Conservation (phyloP, 2,797 vertebrate species). For the Thripadectes ignobilis region DNA sequence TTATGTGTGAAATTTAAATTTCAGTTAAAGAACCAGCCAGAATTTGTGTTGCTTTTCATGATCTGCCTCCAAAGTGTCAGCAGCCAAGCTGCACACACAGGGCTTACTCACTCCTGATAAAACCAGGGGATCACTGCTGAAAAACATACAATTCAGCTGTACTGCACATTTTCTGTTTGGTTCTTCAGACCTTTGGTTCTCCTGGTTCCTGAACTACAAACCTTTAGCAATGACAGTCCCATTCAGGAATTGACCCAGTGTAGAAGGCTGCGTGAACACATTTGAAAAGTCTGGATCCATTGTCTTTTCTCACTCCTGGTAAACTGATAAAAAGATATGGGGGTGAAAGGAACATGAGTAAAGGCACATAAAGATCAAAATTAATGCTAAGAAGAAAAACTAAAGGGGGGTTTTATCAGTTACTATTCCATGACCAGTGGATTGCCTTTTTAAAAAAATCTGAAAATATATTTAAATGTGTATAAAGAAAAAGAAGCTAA, state of each 20-base stretch:
- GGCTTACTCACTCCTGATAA: not conserved
- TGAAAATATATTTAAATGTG: not conserved
- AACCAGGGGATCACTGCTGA: not conserved
- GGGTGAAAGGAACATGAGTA: not conserved
- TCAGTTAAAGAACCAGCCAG: not conserved
- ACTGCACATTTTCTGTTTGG: not conserved
- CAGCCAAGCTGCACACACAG: not conserved
- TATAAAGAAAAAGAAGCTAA: not conserved
- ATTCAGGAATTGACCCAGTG: not conserved
- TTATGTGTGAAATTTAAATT: not conserved
- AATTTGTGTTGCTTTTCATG: not conserved
- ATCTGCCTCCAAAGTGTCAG: not conserved
- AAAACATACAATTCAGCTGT: not conserved
- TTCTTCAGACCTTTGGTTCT: not conserved
- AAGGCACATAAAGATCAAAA: not conserved
- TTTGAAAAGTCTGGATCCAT: slow-evolving; percentile 65
- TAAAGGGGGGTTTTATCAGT: fast-evolving
- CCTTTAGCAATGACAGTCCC: slow-evolving; percentile 38
- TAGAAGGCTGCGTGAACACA: slow-evolving; percentile 30
- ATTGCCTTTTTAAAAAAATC: not conserved
- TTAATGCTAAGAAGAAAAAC: not conserved
- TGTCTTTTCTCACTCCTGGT: not conserved
- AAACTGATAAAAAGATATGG: not conserved
- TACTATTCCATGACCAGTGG: not conserved
- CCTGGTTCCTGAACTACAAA: not conserved